A percentile compares a stretch with the other conserved stretches of the same genome.
phyloP scores from a whole-genome alignment of 2,888 invertebrate genomes.

The Troilus luridus region DNA sequence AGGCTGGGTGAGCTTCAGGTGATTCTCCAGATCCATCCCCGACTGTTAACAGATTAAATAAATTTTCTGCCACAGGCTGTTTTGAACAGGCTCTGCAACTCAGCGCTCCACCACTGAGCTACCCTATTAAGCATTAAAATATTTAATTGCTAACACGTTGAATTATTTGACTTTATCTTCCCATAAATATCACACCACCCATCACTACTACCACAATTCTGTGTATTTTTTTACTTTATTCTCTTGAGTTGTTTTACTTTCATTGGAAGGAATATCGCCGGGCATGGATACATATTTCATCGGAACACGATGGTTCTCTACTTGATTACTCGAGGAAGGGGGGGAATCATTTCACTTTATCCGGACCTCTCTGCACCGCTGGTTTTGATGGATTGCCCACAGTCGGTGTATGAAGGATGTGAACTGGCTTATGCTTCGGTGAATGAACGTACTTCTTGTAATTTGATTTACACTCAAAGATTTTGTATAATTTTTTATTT shows the following conservation, averaged over 20 bases:
- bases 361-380: not conserved
- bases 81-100: no score
- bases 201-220: not conserved
- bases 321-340: slow-evolving; percentile 1
- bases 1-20: no score
- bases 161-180: no score
- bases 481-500: not conserved
- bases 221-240: not conserved
- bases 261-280: not conserved
- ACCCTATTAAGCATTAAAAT: no score
- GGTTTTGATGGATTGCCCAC: slow-evolving; percentile 12
- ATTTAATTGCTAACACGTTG: no score
- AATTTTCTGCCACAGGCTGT: no score
- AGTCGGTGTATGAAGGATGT: not conserved
- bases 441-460: not conserved
- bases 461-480: not conserved
- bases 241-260: not conserved
- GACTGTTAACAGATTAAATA: no score
- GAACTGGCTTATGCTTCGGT: not conserved
- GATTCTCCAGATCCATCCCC: no score
- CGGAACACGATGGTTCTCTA: not conserved
- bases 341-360: slow-evolving; percentile 7
- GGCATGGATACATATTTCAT: not conserved
- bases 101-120: no score
- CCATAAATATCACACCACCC: not conserved